Evolutionary conservation across 2,797 vertebrate species (phyloP), one percentile per base, ranked within the genome.

Genomic region (Anabacerthia variegaticeps): DNA sequence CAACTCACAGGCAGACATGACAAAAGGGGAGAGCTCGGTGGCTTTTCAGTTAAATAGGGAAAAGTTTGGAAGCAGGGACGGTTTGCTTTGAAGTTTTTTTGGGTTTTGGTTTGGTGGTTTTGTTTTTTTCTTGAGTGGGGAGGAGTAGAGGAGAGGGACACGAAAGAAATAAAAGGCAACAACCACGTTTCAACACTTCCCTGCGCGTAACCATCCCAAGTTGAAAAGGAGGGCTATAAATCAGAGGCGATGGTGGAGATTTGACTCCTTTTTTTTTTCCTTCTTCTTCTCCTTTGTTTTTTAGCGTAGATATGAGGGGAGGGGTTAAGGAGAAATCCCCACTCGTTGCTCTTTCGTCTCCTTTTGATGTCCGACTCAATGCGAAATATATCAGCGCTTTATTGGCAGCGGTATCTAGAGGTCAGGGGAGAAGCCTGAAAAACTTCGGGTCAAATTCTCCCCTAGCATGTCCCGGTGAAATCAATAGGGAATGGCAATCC

Each of bases 141-240:
- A 27, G 65, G 58, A 43, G 63, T 18, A 41, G 22, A 24, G 55
- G 49, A 77, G 48, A 26, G 65, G 18, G 61, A 75, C 66, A 28
- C 15, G 93, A 61, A 27, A 86, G 68, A 46, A 92, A 80, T 94
- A 84, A 95, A 95, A 92, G 63, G 73, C 84, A 54, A 88, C 48
- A 84, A 86, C 17, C 62, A 18, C 86, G 66, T 91, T 93, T 91
- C 80, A 36, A 78, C 93, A 91, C 93, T 87, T 91, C 49, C 41
- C 84, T 34, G 92, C 68, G 34, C 43, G 27, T 79, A 52, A 24
- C 69, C 51, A 37, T 27, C 90, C 67, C 81, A 3, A 65, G 49
- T 22, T 85, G 85, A 87, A 90, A 90, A 94, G 66, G 34, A 54
- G 44, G 43, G 77, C 37, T 26, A 75, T 93, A 95, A 92, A 96